Percentiles rank a stretch among this genome's conserved stretches.
These are phyloP conservation scores for Cerastoderma edule DNA, from an alignment of 2,888 invertebrate species.

Conservation along the genomic window DNA sequence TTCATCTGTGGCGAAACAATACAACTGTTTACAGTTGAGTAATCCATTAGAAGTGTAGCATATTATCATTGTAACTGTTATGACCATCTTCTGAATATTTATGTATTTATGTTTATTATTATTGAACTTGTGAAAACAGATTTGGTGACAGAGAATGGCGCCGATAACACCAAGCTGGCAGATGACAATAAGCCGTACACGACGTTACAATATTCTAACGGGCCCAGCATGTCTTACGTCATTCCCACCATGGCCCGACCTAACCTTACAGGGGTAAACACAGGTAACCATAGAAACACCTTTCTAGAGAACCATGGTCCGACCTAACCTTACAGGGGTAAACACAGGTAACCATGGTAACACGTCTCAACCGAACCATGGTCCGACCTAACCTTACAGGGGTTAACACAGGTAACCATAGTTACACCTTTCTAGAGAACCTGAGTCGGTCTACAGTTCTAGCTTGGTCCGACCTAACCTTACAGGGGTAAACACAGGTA, in stretches of 20 bases:
- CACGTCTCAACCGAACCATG: not conserved
- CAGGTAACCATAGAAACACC: slow-evolving; percentile 61
- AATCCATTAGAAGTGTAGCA: not conserved
- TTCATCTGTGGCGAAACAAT: not conserved
- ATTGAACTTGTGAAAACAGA: too few species aligned
- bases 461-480: too few species aligned
- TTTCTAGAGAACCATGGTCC: too few species aligned
- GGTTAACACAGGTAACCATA: too few species aligned
- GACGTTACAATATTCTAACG: slow-evolving; percentile 78
- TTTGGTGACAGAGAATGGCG: slow-evolving; percentile 24
- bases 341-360: not conserved
- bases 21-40: not conserved
- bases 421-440: too few species aligned
- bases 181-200: slow-evolving; percentile 73
- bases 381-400: not conserved
- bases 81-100: too few species aligned
- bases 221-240: slow-evolving; percentile 62
- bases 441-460: too few species aligned
- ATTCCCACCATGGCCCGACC: slow-evolving; percentile 43
- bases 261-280: slow-evolving; percentile 65
- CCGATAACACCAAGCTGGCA: slow-evolving; percentile 27
- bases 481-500: too few species aligned
- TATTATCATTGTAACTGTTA: not conserved
- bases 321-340: not conserved
- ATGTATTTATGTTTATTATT: too few species aligned